phyloP scores from a whole-genome alignment of 2,888 invertebrate species.

The Polyommatus icarus region DNA sequence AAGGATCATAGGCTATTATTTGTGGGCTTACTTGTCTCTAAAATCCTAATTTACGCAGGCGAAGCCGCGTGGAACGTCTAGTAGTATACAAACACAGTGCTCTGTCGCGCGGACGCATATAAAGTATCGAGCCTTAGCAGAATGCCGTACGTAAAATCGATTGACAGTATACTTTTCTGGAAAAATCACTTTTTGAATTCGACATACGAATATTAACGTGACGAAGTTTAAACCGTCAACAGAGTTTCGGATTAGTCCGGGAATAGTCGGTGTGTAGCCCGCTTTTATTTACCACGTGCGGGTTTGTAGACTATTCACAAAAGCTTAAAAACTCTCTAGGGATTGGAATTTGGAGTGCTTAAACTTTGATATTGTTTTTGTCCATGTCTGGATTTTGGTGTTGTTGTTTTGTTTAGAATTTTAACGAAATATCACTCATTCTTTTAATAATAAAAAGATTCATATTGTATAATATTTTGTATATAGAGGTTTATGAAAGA shows the following conservation, averaged over 20 bases:
- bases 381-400: background rate
- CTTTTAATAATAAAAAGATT: too few species aligned
- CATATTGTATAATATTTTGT: too few species aligned
- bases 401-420: background rate
- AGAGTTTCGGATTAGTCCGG: background rate
- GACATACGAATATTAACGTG: background rate
- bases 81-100: too few species aligned
- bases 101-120: too few species aligned
- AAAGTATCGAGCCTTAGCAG: too few species aligned
- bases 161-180: background rate
- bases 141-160: background rate
- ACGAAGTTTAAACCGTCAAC: background rate
- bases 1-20: too few species aligned
- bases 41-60: too few species aligned
- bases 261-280: background rate
- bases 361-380: background rate
- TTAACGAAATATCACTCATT: background rate
- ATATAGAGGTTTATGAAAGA: too few species aligned
- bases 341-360: background rate
- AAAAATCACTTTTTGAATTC: background rate
- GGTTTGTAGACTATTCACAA: background rate
- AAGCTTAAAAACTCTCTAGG: background rate
- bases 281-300: background rate
- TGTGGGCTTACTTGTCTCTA: too few species aligned
- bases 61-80: too few species aligned